Evolutionary conservation across 1,140 invertebrate genomes (phyloP), one percentile per base, ranked within the genome.

Genomic region (Cecropterus lyciades): DNA sequence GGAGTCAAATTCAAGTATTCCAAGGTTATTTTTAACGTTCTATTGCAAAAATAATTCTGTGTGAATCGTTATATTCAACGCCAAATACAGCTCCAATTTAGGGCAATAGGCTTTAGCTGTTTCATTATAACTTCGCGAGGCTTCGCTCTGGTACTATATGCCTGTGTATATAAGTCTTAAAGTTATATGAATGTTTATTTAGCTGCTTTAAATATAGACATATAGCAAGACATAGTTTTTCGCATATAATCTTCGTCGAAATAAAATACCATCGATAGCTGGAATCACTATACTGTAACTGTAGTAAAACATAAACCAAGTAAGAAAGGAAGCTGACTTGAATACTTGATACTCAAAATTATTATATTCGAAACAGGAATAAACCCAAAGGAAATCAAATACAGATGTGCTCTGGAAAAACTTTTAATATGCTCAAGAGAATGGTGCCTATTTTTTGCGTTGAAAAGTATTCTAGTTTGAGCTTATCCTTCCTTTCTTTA

Each of bases 371-470:
- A 48, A 60, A 60, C 15, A 37, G 24, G 56, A 60, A 60, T 46
- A 16, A 52, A 60, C 56, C 56, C 56, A 14, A 37, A 60, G 56
- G 56, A 60, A 60, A 60, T 60, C 56, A 60, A 60, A 48, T 60
- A 60, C 27, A 48, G 45, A 60, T 60, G 43, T 60, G 43, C 56
- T 48, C 43, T 48, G 17, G 15, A 60, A 60, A 48, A 60, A 46
- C 45, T 59, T 59, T 60, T 48, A 48, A 15, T 60, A 60, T 60
- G 17, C 56, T 48, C 56, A n/a, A 60, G 56, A 48, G 55, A 5
- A 43, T 59, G 42, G 24, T 59, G 27, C 40, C 17, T 55, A 40
- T 40, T 55, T 60, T 56, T 60, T 60, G 7, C 4, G 16, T 16
- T 13, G 14, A 46, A 27, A 16, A 33, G 20, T 46, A 10, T 43